A percentile compares a stretch with the other conserved stretches of the same genome.
phyloP scores from a whole-genome alignment of 2,113 vertebrate genomes.

The Nothobranchius furzeri region DNA sequence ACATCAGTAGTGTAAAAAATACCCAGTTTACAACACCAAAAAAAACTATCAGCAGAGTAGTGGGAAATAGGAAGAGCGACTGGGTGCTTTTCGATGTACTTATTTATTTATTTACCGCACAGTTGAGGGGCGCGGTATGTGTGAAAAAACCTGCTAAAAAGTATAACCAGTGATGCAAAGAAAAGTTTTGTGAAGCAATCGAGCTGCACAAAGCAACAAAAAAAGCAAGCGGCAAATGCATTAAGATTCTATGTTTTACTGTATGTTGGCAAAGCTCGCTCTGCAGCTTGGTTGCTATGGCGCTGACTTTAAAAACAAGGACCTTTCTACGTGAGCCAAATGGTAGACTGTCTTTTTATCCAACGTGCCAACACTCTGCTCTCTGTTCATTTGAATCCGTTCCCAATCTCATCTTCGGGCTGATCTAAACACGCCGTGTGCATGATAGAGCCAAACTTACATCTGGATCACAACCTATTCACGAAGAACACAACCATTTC shows the following conservation, averaged over 20 bases:
- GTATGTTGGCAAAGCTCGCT: conserved; percentile 50
- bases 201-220: too few relatives aligned
- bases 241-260: conserved; percentile 40
- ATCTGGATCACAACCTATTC: conserved; percentile 62
- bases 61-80: too few relatives aligned
- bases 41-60: too few relatives aligned
- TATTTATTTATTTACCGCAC: too few relatives aligned
- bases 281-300: conserved; percentile 70
- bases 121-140: too few relatives aligned
- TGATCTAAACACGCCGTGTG: conserved; percentile 45
- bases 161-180: too few relatives aligned
- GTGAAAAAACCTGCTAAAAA: too few relatives aligned
- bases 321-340: conserved; percentile 58
- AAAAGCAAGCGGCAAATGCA: conserved; percentile 15
- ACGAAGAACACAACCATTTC: conserved; percentile 51
- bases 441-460: conserved; percentile 52
- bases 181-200: too few relatives aligned
- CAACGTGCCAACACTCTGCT: conserved; percentile 56
- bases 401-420: conserved; percentile 39
- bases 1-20: too few relatives aligned
- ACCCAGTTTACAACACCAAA: too few relatives aligned
- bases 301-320: conserved; percentile 51
- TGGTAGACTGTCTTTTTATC: conserved; percentile 46
- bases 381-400: conserved; percentile 46
- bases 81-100: too few relatives aligned